phyloP scores from a whole-genome alignment of 1,140 invertebrate species.

The Zaprionus taronus region DNA sequence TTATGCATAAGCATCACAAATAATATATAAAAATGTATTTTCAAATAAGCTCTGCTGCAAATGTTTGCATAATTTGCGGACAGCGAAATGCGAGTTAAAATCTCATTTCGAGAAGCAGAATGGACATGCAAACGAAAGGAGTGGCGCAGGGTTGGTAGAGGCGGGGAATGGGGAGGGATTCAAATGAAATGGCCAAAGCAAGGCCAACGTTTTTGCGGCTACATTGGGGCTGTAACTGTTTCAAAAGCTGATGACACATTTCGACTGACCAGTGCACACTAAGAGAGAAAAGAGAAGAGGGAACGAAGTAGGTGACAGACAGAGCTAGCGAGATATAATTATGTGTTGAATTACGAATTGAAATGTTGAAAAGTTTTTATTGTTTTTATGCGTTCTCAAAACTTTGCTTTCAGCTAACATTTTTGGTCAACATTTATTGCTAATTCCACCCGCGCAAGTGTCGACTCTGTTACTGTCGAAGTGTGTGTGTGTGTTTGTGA shows the following conservation, averaged over 20 bases:
- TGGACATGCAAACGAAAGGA: conserved; percentile 19
- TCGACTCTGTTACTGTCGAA: conserved; percentile 15
- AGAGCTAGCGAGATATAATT: conserved; percentile 66
- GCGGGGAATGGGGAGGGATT: background rate
- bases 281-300: background rate
- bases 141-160: background rate
- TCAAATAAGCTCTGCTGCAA: conserved; percentile 32
- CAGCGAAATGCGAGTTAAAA: conserved; percentile 70
- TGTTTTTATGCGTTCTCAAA: conserved; percentile 61
- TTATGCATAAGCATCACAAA: conserved; percentile 71
- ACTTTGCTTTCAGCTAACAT: conserved; percentile 60
- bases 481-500: conserved; percentile 12
- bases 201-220: conserved; percentile 61
- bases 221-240: conserved; percentile 79
- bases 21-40: conserved; percentile 38
- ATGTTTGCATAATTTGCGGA: conserved; percentile 78
- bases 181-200: conserved; percentile 8
- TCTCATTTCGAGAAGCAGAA: conserved; percentile 59
- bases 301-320: conserved; percentile 25
- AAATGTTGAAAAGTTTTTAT: conserved; percentile 75
- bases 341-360: conserved; percentile 81
- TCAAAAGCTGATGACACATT: conserved; percentile 78
- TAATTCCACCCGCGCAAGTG: conserved; percentile 42
- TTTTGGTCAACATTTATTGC: conserved; percentile 69
- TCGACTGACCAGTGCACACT: conserved; percentile 38